These are phyloP conservation scores for Mimachlamys varia DNA, from an alignment of 2,888 invertebrate species.

Conservation along the genomic window DNA sequence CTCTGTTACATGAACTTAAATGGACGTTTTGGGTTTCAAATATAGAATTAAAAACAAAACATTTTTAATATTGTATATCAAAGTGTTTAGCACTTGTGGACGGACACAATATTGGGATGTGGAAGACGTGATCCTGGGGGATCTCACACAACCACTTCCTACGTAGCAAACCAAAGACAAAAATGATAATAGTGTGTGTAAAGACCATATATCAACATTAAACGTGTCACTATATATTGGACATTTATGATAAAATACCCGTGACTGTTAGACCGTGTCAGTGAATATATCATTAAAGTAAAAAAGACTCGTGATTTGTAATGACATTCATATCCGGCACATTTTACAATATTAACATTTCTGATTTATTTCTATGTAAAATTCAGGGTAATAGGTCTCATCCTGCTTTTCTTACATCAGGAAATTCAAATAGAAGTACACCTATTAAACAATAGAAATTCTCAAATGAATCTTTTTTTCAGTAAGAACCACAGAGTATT, in stretches of 20 bases:
- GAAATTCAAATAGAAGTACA: background rate
- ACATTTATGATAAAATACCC: background rate
- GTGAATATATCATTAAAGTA: background rate
- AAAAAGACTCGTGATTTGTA: background rate
- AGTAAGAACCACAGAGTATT: too few species aligned
- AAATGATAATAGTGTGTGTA: too few species aligned
- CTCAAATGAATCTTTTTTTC: background rate
- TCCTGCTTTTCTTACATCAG: background rate
- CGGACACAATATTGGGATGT: too few species aligned
- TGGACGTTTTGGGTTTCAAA: too few species aligned
- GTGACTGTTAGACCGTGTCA: background rate
- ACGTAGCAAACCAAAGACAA: too few species aligned
- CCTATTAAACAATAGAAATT: background rate
- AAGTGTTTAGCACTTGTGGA: too few species aligned
- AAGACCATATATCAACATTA: background rate
- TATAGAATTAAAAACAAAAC: too few species aligned
- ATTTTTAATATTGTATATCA: too few species aligned
- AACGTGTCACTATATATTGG: background rate
- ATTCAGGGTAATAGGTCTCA: background rate
- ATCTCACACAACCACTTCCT: too few species aligned
- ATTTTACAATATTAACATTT: background rate
- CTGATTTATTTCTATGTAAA: background rate
- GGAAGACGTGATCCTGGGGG: too few species aligned
- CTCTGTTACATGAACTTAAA: too few species aligned
- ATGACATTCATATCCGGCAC: background rate